Evolutionary conservation across 2,888 invertebrate genomes (phyloP).

Genomic region (Pollenia angustigena): DNA sequence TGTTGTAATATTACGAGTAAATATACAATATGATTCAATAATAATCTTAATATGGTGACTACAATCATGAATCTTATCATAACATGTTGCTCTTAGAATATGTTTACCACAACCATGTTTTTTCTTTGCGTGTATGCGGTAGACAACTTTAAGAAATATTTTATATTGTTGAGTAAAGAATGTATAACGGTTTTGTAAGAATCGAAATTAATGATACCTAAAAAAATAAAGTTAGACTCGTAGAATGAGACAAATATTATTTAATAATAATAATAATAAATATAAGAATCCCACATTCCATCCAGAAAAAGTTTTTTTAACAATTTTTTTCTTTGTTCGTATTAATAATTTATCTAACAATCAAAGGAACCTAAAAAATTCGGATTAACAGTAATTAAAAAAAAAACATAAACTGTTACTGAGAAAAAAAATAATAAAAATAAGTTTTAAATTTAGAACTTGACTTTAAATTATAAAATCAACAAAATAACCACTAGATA

Average conservation of each 20-base stretch:
- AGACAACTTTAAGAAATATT: slow-evolving; percentile 13
- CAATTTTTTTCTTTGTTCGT: slow-evolving; percentile 35
- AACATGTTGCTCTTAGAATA: no score
- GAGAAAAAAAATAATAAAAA: slow-evolving; percentile 25
- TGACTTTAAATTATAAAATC: slow-evolving; percentile 37
- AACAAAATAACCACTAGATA: slow-evolving; percentile 45
- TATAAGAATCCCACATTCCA: slow-evolving; percentile 67
- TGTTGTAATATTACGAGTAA: no score
- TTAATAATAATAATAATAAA: slow-evolving; percentile 29
- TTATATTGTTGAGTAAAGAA: slow-evolving; percentile 30
- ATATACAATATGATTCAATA: no score
- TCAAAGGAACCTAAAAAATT: slow-evolving; percentile 31
- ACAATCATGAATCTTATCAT: no score
- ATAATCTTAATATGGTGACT: no score
- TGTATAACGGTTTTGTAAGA: slow-evolving; percentile 42
- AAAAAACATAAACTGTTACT: slow-evolving; percentile 51
- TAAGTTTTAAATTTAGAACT: slow-evolving; percentile 50
- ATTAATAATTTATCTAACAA: slow-evolving; percentile 37
- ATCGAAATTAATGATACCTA: slow-evolving; percentile 17
- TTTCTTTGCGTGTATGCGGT: no score
- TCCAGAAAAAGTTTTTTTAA: slow-evolving; percentile 67
- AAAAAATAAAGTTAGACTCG: slow-evolving; percentile 20
- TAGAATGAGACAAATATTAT: slow-evolving; percentile 41
- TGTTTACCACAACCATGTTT: no score
- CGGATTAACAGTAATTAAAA: background rate